These are phyloP conservation scores for Hemithea aestivaria DNA, from an alignment of 2,888 invertebrate species.

Conservation along the genomic window DNA sequence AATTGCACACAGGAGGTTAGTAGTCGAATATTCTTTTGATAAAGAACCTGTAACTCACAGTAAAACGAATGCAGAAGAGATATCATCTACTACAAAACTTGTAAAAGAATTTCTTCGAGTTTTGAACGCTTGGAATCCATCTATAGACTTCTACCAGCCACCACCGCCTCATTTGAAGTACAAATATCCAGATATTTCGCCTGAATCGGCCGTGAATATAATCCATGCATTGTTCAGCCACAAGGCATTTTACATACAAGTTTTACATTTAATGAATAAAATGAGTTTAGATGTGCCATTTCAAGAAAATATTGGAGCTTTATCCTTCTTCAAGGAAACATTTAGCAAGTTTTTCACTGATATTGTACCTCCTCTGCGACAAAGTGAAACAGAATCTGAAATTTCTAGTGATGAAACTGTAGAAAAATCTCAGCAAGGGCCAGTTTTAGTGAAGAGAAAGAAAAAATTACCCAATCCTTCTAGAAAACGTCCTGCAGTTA, in stretches of 20 bases:
- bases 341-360: conserved; percentile 52
- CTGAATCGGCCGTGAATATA: conserved; percentile 87
- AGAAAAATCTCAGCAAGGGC: conserved; percentile 33
- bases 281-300: conserved; percentile 95
- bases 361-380: conserved; percentile 33
- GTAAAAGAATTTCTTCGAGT: conserved; percentile 72
- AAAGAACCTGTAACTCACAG: conserved; percentile 55
- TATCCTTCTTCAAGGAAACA: conserved; percentile 54
- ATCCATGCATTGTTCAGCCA: conserved; percentile 85
- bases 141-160: conserved; percentile 84
- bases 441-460: conserved; percentile 54
- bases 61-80: conserved; percentile 49
- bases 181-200: conserved; percentile 88
- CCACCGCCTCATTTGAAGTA: conserved; percentile 88
- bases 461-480: conserved; percentile 54
- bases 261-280: conserved; percentile 95
- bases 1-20: conserved; percentile 82
- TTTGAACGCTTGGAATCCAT: conserved; percentile 70
- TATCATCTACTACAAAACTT: conserved; percentile 62
- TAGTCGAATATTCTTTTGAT: conserved; percentile 85
- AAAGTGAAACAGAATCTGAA: conserved; percentile 66
- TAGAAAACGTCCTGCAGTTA: conserved; percentile 44
- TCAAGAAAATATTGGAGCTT: conserved; percentile 59
- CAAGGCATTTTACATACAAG: conserved; percentile 90
- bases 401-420: conserved; percentile 62